Evolutionary conservation across 2,113 vertebrate species (phyloP).

Genomic region (Ancistrus triradiatus): DNA sequence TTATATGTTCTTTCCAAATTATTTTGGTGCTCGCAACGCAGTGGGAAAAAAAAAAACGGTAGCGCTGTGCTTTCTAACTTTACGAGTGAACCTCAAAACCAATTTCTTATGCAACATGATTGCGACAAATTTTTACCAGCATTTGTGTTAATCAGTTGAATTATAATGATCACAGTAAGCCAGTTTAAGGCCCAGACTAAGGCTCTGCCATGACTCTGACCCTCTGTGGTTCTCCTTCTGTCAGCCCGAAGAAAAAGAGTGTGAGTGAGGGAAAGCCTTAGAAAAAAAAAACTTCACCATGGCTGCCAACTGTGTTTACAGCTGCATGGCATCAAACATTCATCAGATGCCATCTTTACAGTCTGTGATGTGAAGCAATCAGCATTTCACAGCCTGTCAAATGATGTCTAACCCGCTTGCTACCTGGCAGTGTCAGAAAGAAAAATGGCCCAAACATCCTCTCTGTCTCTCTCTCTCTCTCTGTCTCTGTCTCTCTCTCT

Average conservation of each 20-base stretch:
- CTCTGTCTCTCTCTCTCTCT: background rate
- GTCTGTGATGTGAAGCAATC: conserved; percentile 76
- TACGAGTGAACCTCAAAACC: no score
- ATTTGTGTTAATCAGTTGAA: conserved; percentile 60
- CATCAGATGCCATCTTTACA: conserved; percentile 75
- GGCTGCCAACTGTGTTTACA: conserved; percentile 75
- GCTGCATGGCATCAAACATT: conserved; percentile 73
- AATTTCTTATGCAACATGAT: conserved; percentile 36
- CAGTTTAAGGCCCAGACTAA: conserved; percentile 54
- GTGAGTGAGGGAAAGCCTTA: conserved; percentile 1
- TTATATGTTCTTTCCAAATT: no score
- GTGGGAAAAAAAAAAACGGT: background rate
- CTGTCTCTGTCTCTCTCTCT: background rate
- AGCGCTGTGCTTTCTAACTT: background rate
- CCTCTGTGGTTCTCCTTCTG: conserved; percentile 58
- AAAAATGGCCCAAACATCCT: conserved; percentile 55
- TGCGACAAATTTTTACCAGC: no score
- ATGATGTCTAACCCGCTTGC: conserved; percentile 65
- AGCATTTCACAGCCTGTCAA: conserved; percentile 76
- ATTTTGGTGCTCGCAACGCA: no score
- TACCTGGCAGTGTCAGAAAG: conserved; percentile 71
- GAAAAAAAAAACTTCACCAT: conserved; percentile 49
- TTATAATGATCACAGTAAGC: conserved; percentile 49
- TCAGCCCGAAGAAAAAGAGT: conserved; percentile 21
- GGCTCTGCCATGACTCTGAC: conserved; percentile 54